phyloP scores from a whole-genome alignment of 2,888 invertebrate genomes.

The Lithophane socia region DNA sequence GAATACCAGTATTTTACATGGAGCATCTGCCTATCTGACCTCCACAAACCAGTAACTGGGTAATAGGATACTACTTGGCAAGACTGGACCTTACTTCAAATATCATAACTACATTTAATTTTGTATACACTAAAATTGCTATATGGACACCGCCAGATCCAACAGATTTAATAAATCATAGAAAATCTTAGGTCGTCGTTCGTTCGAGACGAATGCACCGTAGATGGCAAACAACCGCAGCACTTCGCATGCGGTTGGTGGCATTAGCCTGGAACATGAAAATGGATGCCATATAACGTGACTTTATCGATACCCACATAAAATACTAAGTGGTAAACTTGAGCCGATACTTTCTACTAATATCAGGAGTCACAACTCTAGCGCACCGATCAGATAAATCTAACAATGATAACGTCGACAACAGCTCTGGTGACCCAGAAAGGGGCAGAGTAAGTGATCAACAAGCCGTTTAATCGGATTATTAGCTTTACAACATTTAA shows the following conservation, averaged over 20 bases:
- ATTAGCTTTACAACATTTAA: slow-evolving; percentile 80
- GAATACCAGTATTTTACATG: too few species aligned
- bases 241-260: slow-evolving; percentile 78
- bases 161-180: slow-evolving; percentile 69
- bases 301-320: slow-evolving; percentile 71
- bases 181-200: slow-evolving; percentile 76
- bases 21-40: too few species aligned
- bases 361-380: slow-evolving; percentile 61
- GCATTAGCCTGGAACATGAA: slow-evolving; percentile 76
- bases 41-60: too few species aligned
- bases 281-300: slow-evolving; percentile 75
- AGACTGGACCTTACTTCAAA: too few species aligned
- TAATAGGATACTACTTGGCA: too few species aligned
- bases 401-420: slow-evolving; percentile 64
- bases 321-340: slow-evolving; percentile 58
- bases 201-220: slow-evolving; percentile 81
- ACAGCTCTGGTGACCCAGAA: slow-evolving; percentile 73
- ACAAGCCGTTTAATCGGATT: slow-evolving; percentile 79
- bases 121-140: not conserved
- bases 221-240: slow-evolving; percentile 80
- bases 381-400: slow-evolving; percentile 59
- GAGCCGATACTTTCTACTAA: slow-evolving; percentile 57
- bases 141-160: not conserved
- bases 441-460: slow-evolving; percentile 70
- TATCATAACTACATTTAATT: not conserved